Percentiles rank a stretch among this genome's conserved stretches.
phyloP scores from a whole-genome alignment of 1,140 invertebrate species.

The Drosophila arawakana region DNA sequence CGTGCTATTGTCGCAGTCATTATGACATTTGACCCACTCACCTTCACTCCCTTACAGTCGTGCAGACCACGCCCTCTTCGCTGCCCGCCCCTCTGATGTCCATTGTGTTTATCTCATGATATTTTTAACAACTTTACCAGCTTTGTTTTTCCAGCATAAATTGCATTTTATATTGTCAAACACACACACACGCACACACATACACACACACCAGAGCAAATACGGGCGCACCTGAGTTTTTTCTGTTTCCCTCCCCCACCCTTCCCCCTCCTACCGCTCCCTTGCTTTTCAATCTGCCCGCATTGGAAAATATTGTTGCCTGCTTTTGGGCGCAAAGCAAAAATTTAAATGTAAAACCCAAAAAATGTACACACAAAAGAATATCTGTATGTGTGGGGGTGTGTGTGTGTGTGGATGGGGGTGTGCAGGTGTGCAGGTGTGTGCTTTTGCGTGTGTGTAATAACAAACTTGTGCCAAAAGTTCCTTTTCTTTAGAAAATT shows the following conservation, averaged over 20 bases:
- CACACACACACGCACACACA: conserved; percentile 2
- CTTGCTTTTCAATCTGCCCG: neutral
- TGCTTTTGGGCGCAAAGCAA: neutral
- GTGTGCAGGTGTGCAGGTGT: conserved; percentile 8
- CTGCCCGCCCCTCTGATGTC: neutral
- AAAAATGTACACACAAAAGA: neutral
- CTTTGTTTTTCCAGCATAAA: conserved; percentile 48
- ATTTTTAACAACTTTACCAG: conserved; percentile 24
- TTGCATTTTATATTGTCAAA: conserved; percentile 37
- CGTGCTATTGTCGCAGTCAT: conserved; percentile 7
- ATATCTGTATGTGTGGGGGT: neutral
- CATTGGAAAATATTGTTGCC: conserved; percentile 1
- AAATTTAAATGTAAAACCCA: conserved; percentile 3
- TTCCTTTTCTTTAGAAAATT: neutral
- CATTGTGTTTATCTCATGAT: neutral
- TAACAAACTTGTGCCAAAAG: conserved; percentile 11
- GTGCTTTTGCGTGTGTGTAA: neutral
- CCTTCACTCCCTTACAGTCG: neutral
- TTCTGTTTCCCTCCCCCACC: neutral
- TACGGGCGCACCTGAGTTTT: neutral
- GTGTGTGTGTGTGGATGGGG: neutral
- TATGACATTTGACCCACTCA: conserved; percentile 3
- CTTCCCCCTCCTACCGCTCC: neutral
- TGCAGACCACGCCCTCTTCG: neutral
- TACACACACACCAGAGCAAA: neutral